Conservation (phyloP, 2,797 vertebrate genomes). For the Malurus splendens region DNA sequence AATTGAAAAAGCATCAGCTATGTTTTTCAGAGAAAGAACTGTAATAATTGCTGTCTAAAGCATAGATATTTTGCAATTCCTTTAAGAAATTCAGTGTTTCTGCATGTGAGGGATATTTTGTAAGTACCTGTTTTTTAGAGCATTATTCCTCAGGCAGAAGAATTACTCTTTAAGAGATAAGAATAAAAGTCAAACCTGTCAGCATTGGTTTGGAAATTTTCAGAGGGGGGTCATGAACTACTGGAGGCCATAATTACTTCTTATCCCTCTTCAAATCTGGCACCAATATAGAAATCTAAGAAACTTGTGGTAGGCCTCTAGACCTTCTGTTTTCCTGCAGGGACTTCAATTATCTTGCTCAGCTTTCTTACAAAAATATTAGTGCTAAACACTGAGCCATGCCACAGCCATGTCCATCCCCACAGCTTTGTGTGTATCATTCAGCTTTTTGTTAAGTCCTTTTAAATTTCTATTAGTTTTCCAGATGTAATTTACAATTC, state of each 20-base stretch:
- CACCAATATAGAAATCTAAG: neutral
- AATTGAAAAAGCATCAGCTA: neutral
- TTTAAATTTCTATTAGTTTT: neutral
- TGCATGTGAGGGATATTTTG: neutral
- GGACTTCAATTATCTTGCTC: neutral
- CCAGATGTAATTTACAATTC: neutral
- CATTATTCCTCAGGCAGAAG: neutral
- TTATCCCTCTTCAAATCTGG: neutral
- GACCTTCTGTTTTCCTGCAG: neutral
- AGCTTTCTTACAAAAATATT: neutral
- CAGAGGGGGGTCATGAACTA: neutral
- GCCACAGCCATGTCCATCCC: accelerated
- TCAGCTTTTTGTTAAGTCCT: neutral
- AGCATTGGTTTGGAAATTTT: neutral
- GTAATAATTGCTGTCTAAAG: neutral
- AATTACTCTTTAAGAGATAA: neutral
- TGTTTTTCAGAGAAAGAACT: neutral
- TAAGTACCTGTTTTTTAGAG: neutral
- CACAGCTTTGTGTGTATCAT: accelerated
- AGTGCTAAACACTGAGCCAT: neutral
- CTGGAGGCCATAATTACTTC: neutral
- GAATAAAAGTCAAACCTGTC: neutral
- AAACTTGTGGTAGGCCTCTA: neutral
- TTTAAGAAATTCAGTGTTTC: neutral
- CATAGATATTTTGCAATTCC: neutral